These are phyloP conservation scores for Habrosyne pyritoides DNA, from an alignment of 2,888 invertebrate genomes.

Conservation along the genomic window DNA sequence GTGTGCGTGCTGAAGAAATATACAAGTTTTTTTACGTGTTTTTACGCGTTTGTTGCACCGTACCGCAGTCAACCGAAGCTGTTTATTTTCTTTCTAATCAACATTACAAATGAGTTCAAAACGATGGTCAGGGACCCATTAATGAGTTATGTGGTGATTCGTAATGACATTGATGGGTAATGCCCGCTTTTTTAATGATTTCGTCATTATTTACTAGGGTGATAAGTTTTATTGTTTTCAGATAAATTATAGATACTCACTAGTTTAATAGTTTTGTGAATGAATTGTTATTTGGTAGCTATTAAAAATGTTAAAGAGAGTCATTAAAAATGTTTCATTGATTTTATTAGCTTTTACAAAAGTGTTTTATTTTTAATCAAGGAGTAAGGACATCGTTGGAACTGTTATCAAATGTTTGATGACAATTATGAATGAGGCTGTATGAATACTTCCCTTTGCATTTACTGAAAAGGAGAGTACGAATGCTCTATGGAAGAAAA, in stretches of 20 bases:
- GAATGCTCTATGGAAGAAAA: too few relatives aligned
- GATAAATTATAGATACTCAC: not conserved
- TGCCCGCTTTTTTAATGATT: conserved; percentile 4
- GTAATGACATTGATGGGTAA: conserved; percentile 24
- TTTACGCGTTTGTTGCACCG: not conserved
- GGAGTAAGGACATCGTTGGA: too few relatives aligned
- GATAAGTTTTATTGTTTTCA: not conserved
- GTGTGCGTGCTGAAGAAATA: not conserved
- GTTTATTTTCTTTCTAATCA: conserved; percentile 4
- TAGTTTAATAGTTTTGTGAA: too few relatives aligned
- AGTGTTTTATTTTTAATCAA: too few relatives aligned
- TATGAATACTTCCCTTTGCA: too few relatives aligned
- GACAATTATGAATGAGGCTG: too few relatives aligned
- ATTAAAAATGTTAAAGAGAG: not conserved
- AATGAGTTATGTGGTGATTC: conserved; percentile 39
- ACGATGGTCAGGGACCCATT: conserved; percentile 32
- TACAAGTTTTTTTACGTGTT: conserved; percentile 3
- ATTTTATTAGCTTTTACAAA: not conserved
- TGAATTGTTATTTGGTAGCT: not conserved
- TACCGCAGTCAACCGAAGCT: conserved; percentile 3
- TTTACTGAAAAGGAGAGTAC: too few relatives aligned
- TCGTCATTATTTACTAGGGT: conserved; percentile 2
- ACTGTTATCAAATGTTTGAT: too few relatives aligned
- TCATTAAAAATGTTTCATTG: not conserved
- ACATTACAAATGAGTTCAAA: conserved; percentile 20